Evolutionary conservation across 2,888 invertebrate genomes (phyloP).

Genomic region (Lissonota sp.): DNA sequence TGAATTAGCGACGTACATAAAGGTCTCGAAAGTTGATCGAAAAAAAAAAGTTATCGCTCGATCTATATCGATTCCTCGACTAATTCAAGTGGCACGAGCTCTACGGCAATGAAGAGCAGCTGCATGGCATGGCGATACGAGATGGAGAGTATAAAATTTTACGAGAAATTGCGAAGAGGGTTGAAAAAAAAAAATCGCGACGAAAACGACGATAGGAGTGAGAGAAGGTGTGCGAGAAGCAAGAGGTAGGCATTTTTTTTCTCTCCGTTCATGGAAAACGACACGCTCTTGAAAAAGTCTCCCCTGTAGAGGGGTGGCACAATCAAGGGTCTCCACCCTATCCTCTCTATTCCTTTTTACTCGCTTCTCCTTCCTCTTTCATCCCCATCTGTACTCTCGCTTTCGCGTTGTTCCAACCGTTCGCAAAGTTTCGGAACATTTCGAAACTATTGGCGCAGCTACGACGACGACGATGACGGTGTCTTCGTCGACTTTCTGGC

Average conservation of each 20-base stretch:
- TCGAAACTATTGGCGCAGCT: conserved; percentile 59
- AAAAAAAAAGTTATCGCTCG: no score
- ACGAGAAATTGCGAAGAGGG: conserved; percentile 57
- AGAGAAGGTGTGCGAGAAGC: neutral
- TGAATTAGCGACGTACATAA: no score
- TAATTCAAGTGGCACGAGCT: conserved; percentile 71
- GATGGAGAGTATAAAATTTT: conserved; percentile 65
- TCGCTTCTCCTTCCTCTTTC: conserved; percentile 20
- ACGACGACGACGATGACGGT: conserved; percentile 19
- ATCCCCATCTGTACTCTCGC: conserved; percentile 32
- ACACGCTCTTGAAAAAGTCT: conserved; percentile 2
- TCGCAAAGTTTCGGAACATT: conserved; percentile 55
- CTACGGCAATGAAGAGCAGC: neutral
- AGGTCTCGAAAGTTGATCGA: no score
- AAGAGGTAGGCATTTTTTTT: neutral
- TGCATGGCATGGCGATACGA: conserved; percentile 6
- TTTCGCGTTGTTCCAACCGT: conserved; percentile 41
- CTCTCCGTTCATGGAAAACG: neutral
- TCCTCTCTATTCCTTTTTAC: conserved; percentile 21
- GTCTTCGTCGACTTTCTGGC: conserved; percentile 26
- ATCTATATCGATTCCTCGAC: conserved; percentile 73
- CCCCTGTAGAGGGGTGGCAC: conserved; percentile 16
- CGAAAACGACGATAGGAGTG: neutral
- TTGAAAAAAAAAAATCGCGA: neutral
- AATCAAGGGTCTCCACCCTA: conserved; percentile 2